Percentiles rank a stretch among this genome's conserved stretches.
Conservation (phyloP, 1,140 invertebrate genomes). For the Atopsyche davidsoni region DNA sequence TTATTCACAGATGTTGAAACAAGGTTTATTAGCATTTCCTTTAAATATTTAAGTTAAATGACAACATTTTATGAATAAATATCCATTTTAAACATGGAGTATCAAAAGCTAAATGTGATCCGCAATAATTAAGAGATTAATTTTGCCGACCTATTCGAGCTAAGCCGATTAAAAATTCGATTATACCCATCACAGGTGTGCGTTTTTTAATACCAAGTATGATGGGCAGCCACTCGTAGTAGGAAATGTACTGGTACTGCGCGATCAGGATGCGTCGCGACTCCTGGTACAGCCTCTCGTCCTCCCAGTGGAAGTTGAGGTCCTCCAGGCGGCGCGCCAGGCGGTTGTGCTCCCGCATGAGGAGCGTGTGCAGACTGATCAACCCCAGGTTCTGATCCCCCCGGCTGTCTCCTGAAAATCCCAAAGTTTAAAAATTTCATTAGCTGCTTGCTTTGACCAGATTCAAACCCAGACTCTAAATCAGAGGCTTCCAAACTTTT, state of each 20-base stretch:
- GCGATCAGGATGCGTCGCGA: slow-evolving; percentile 53
- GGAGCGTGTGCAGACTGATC: slow-evolving; percentile 50
- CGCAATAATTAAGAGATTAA: no score
- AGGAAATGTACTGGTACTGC: slow-evolving; percentile 53
- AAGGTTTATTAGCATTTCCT: no score
- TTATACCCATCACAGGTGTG: no score
- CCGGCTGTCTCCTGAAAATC: slow-evolving; percentile 54
- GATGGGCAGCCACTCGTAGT: slow-evolving; percentile 55
- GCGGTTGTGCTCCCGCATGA: slow-evolving; percentile 62
- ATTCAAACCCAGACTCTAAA: background rate
- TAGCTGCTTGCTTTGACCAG: background rate
- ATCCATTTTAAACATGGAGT: no score
- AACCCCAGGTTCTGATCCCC: slow-evolving; percentile 70
- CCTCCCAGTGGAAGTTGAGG: slow-evolving; percentile 57
- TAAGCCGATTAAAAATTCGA: no score
- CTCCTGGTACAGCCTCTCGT: slow-evolving; percentile 58
- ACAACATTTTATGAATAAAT: no score
- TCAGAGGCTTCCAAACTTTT: no score
- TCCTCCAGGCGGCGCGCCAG: slow-evolving; percentile 48
- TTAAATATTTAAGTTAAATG: no score
- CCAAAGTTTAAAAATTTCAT: background rate
- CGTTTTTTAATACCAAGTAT: slow-evolving; percentile 37
- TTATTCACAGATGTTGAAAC: no score
- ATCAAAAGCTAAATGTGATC: no score
- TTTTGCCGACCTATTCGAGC: no score